phyloP scores from a whole-genome alignment of 2,113 vertebrate genomes.

The Mesitornis unicolor region DNA sequence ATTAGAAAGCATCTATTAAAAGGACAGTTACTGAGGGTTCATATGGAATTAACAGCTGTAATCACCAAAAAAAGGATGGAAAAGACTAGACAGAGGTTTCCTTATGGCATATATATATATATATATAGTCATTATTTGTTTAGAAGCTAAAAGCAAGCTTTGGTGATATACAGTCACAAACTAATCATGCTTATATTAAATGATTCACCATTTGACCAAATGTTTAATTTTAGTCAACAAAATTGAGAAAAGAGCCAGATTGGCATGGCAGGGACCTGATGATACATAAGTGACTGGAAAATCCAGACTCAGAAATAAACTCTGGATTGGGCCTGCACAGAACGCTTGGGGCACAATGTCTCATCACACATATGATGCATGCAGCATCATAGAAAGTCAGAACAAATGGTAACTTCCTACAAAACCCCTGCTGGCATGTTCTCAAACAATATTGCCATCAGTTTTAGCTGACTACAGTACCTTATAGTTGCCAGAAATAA shows the following conservation, averaged over 20 bases:
- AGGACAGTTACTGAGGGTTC: background rate
- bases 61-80: background rate
- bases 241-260: constrained; percentile 25
- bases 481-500: constrained; percentile 47
- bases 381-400: constrained; percentile 17
- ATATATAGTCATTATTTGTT: background rate
- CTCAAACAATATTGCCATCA: constrained; percentile 7
- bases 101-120: background rate
- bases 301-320: constrained; percentile 24
- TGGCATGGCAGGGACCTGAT: background rate
- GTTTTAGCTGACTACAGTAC: constrained; percentile 30
- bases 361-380: constrained; percentile 12
- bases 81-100: background rate
- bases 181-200: background rate
- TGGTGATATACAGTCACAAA: background rate
- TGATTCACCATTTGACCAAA: constrained; percentile 43
- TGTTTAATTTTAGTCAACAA: constrained; percentile 43
- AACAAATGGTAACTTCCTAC: background rate
- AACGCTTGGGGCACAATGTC: background rate
- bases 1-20: background rate
- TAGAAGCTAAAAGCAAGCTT: background rate
- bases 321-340: background rate
- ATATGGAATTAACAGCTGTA: background rate
- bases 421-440: constrained; percentile 15
- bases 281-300: constrained; percentile 25